Evolutionary conservation across 2,797 vertebrate genomes (phyloP), one percentile per base, ranked within the genome.

Genomic region (Falco berigora): DNA sequence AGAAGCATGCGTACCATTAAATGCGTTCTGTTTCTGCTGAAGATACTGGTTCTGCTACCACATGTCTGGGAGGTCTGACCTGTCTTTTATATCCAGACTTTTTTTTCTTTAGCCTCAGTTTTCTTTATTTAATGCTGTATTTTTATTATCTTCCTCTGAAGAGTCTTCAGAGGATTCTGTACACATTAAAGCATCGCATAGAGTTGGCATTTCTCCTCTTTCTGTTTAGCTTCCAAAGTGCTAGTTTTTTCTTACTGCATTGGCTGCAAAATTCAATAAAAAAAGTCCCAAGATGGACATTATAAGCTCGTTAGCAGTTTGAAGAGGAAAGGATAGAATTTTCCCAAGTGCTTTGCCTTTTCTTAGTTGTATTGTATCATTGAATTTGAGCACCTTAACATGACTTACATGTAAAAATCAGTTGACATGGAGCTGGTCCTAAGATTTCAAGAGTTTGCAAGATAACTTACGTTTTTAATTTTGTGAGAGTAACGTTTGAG

Each of bases 291-390:
- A n/a, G 49, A 22, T 74, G 83, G 88, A 61, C 20, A 27, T 27
- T 53, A 25, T 21, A 38, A 82, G 49, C 55, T 78, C 59, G 21
- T 90, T 59, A 88, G 59, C 17, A 2, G 23, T 56, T 95, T 71
- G 83, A 58, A 74, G 91, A 90, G 47, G 44, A 46, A 92, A 71
- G 46, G 1, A 52, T 49, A 12, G 44, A 44, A 0, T 91, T 93
- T 81, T 92, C 74, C 55, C 47, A 36, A 89, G 73, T 47, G 36
- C 81, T 94, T 91, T 91, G 74, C 55, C 34, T 88, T 87, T 74
- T 42, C 64, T 72, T 68, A 63, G 66, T 59, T 24, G 13, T 28
- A 18, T 9, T 19, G 9, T 53, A 23, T 49, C 12, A 50, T 4
- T 76, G 44, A 42, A 71, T 38, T 79, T 36, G 72, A 75, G 59